Base-by-base conservation (phyloP, 1,140 invertebrate species). In the Andricus grossulariae region DNA sequence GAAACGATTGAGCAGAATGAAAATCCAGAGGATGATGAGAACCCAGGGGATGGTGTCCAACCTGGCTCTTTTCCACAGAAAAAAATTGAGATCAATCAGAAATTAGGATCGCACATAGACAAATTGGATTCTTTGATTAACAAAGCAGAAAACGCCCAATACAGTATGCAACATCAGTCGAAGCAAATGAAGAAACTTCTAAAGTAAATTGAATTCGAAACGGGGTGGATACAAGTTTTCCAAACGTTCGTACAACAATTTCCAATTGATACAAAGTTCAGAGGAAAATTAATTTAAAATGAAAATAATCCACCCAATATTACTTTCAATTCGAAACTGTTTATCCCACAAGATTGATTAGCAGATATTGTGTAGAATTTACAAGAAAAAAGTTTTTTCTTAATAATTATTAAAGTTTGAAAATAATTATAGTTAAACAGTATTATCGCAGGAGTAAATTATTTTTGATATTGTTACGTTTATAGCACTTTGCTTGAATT, bases 131-230 rank as follows among this genome's bases (percentile, higher is more conserved):
- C 91, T 2, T 82, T 96, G 77, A 92, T 96, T 15, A 88, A 90
- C 11, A 94, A 95, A 84, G 94, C 94, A 10, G 95, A 95, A 70
- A 93, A 93, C 70, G 94, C 94, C 15, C 92, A 95, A 80, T 88
- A 92, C 32, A 93, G 94, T 55, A 93, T 96, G 93, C 88, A 92
- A 8, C 91, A 93, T 82, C 95, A 96, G 85, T 94, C 93, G n/a
- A 95, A 95, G 84, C 93, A 95, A 87, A 95, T 96, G 93, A 93
- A 93, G 75, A 92, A 92, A 73, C 92, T 95, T 80, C 82, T 95
- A n/a, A 93, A 94, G 87, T 94, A 93, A 91, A 78, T 54, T 15
- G 18, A 12, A 18, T 45, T 45, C 10, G 10, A 45, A 45, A 45
- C 8, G 10, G 5, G 39, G 6, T 66, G 32, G 32, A 18, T 66